phyloP scores from a whole-genome alignment of 2,113 vertebrate species.

The Hiodon tergisus region DNA sequence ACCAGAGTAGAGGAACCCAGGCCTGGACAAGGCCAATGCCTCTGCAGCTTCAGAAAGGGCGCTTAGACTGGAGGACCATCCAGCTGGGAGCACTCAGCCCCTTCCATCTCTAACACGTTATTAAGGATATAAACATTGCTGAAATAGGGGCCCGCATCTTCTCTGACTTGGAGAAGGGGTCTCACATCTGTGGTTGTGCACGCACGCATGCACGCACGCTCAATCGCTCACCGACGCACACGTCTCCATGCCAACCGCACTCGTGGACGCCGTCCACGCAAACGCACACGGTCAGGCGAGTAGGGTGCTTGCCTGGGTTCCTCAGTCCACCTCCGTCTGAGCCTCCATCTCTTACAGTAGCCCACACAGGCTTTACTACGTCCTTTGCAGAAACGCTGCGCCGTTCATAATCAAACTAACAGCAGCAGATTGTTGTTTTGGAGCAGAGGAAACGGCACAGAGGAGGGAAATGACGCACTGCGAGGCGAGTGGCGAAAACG shows the following conservation, averaged over 20 bases:
- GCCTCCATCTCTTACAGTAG: background rate
- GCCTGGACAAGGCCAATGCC: no score
- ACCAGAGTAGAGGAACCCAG: no score
- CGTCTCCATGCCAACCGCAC: no score
- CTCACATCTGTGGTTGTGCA: background rate
- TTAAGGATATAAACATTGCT: no score
- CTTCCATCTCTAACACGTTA: no score
- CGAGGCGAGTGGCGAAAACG: background rate
- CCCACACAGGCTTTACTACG: background rate
- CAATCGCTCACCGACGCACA: conserved; percentile 35
- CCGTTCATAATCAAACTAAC: no score
- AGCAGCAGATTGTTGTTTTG: no score
- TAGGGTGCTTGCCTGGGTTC: conserved; percentile 28
- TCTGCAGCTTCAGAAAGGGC: no score
- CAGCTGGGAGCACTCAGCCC: no score
- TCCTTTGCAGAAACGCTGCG: background rate
- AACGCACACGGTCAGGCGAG: conserved; percentile 5
- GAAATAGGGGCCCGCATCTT: no score
- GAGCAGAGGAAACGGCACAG: background rate
- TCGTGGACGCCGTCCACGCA: background rate
- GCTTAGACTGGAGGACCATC: no score
- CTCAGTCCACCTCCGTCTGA: conserved; percentile 21
- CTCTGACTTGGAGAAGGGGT: background rate
- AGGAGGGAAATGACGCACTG: background rate
- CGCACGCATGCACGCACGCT: conserved; percentile 7